Conservation (phyloP, 2,888 invertebrate species). For the Thereva nobilitata region DNA sequence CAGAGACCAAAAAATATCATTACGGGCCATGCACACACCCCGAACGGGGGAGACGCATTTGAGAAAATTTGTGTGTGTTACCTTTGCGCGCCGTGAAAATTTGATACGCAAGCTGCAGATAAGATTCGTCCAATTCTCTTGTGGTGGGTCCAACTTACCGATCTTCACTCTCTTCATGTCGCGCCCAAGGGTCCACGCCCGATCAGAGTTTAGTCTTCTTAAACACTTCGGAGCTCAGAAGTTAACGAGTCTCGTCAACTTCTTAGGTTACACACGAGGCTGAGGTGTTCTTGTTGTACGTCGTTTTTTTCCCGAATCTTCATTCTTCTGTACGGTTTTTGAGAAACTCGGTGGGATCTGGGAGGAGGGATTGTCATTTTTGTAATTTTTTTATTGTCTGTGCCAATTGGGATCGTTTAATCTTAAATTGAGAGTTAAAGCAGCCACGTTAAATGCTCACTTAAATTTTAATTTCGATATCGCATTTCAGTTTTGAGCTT, state of each 20-base stretch:
- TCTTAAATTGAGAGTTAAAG: constrained; percentile 27
- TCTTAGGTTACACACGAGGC: constrained; percentile 31
- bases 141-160: too few species aligned
- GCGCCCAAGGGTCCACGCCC: constrained; percentile 4
- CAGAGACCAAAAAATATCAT: constrained; percentile 15
- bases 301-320: constrained; percentile 4
- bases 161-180: not conserved
- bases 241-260: constrained; percentile 23
- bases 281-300: constrained; percentile 13
- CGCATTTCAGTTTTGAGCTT: constrained; percentile 27
- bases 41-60: not conserved
- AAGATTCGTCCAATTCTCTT: constrained; percentile 9
- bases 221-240: constrained; percentile 21
- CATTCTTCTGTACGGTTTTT: too few species aligned
- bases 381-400: not conserved
- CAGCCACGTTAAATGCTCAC: constrained; percentile 30
- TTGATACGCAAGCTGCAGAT: constrained; percentile 26
- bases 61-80: constrained; percentile 18
- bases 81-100: constrained; percentile 10
- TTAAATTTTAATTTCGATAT: constrained; percentile 41
- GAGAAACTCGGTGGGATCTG: too few species aligned
- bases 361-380: too few species aligned
- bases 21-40: too few species aligned
- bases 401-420: constrained; percentile 33
- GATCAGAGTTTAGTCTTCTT: constrained; percentile 14